phyloP scores from a whole-genome alignment of 2,797 vertebrate species.

The Onychomys arenicola region DNA sequence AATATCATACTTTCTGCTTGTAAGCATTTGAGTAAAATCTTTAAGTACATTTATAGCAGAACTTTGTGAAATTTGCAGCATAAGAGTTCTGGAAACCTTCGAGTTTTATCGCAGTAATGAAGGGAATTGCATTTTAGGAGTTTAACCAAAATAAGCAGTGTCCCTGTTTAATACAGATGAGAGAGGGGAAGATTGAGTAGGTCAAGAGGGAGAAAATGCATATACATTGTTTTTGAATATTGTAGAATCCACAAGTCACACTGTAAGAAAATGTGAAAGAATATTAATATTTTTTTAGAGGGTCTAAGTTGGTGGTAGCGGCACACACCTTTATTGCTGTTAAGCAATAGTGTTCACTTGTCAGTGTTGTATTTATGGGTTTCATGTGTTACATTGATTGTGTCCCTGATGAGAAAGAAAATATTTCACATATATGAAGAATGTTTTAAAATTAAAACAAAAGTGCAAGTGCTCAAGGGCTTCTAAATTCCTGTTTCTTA shows the following conservation, averaged over 20 bases:
- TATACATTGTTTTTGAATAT: background rate
- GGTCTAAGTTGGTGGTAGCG: background rate
- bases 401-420: slow-evolving; percentile 5
- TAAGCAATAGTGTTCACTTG: background rate
- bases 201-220: too few relatives aligned
- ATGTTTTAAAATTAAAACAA: background rate
- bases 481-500: slow-evolving; percentile 25
- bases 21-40: too few relatives aligned
- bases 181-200: too few relatives aligned
- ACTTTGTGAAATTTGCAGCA: too few relatives aligned
- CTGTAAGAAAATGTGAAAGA: slow-evolving; percentile 12
- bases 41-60: too few relatives aligned
- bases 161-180: too few relatives aligned
- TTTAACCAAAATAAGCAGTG: too few relatives aligned
- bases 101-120: too few relatives aligned
- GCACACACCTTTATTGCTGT: background rate
- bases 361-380: slow-evolving; percentile 3
- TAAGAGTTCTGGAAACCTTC: too few relatives aligned
- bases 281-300: background rate
- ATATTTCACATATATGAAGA: background rate
- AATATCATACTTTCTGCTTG: too few relatives aligned
- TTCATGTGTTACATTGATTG: slow-evolving; percentile 17
- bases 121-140: too few relatives aligned
- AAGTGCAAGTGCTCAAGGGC: background rate
- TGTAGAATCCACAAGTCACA: slow-evolving; percentile 21